phyloP scores from a whole-genome alignment of 2,888 invertebrate species.

The Muschampia plurimacula region DNA sequence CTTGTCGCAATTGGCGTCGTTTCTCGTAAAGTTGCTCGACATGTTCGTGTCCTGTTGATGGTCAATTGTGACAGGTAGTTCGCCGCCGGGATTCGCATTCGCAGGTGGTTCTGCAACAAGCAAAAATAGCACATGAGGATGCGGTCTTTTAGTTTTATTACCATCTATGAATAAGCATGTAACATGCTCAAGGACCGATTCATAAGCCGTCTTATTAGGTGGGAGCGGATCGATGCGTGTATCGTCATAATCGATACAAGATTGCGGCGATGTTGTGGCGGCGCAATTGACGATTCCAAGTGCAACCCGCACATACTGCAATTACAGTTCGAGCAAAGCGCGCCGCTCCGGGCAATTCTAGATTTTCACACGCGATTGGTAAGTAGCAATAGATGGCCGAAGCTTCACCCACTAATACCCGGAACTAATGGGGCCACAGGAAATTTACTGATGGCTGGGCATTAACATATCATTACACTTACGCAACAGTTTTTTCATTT shows the following conservation, averaged over 20 bases:
- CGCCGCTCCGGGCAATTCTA: slow-evolving; percentile 62
- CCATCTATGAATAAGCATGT: slow-evolving; percentile 15
- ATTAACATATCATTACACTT: slow-evolving; percentile 46
- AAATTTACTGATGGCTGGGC: slow-evolving; percentile 46
- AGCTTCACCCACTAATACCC: slow-evolving; percentile 49
- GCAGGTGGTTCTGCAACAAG: slow-evolving; percentile 81
- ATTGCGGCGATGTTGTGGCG: slow-evolving; percentile 61
- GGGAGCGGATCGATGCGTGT: slow-evolving; percentile 55
- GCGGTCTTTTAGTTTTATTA: slow-evolving; percentile 25
- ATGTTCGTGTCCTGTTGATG: slow-evolving; percentile 90
- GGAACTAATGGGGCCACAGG: slow-evolving; percentile 51
- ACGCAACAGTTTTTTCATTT: too few species aligned
- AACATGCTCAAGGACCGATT: slow-evolving; percentile 23
- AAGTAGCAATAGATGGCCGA: slow-evolving; percentile 43
- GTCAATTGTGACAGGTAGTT: slow-evolving; percentile 91
- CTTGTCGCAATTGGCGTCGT: slow-evolving; percentile 95
- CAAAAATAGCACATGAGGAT: slow-evolving; percentile 24
- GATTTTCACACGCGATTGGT: slow-evolving; percentile 73
- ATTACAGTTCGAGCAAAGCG: slow-evolving; percentile 65
- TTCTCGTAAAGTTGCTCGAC: slow-evolving; percentile 89
- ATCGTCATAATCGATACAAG: slow-evolving; percentile 75
- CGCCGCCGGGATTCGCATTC: slow-evolving; percentile 72
- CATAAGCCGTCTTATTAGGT: slow-evolving; percentile 41
- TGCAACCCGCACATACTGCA: slow-evolving; percentile 64
- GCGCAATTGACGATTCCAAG: slow-evolving; percentile 57